These are phyloP conservation scores for Bufo bufo DNA, from an alignment of 2,113 vertebrate species.

Conservation along the genomic window DNA sequence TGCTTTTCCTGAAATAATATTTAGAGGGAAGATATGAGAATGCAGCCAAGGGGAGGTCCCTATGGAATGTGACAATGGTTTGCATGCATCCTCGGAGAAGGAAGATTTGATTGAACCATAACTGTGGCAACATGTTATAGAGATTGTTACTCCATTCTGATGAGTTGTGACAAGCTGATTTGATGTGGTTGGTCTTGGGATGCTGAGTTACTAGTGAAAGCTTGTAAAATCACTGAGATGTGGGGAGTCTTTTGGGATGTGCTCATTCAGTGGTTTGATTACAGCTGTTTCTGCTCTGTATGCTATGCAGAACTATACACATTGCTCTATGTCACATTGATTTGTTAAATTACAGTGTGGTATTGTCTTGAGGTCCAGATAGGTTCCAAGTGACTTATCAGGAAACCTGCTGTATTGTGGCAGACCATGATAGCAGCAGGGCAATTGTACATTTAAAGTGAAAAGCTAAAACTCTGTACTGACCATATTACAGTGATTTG, in stretches of 20 bases:
- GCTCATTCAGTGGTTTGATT: neutral
- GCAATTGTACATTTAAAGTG: neutral
- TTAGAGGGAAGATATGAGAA: conserved; percentile 36
- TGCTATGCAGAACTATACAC: conserved; percentile 9
- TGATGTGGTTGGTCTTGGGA: conserved; percentile 24
- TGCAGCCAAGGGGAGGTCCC: conserved; percentile 35
- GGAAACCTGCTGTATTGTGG: neutral
- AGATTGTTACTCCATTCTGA: conserved; percentile 38
- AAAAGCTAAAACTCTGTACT: no score
- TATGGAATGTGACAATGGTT: conserved; percentile 34
- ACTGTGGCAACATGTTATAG: conserved; percentile 38
- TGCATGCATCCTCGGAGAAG: conserved; percentile 21
- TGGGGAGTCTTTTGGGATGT: conserved; percentile 23
- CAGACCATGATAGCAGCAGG: neutral
- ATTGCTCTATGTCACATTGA: neutral
- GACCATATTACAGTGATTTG: neutral
- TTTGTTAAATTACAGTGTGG: neutral
- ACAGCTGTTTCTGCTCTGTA: conserved; percentile 5
- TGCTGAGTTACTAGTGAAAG: conserved; percentile 6
- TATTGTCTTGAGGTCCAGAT: neutral
- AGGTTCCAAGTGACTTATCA: neutral
- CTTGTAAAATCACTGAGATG: conserved; percentile 38
- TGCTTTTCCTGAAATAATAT: conserved; percentile 41
- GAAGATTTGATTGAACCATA: conserved; percentile 37
- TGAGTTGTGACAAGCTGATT: conserved; percentile 50